These are phyloP conservation scores for Steinernema carpocapsae DNA, from an alignment of 2,888 invertebrate genomes.

Conservation along the genomic window DNA sequence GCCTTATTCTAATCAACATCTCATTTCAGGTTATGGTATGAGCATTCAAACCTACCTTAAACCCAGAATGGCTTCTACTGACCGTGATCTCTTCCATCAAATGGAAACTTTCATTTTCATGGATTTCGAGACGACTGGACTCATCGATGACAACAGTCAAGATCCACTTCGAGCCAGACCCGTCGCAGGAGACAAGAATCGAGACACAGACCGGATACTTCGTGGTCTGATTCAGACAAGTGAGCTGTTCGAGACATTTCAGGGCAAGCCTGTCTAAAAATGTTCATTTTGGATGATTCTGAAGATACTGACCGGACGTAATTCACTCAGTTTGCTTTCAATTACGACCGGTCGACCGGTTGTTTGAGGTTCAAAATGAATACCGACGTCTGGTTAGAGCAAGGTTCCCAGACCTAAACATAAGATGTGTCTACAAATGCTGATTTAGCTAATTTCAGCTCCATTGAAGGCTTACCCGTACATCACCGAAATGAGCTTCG, in stretches of 20 bases:
- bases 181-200: constrained; percentile 39
- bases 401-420: no score
- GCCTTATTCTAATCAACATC: no score
- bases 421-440: not conserved
- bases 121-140: constrained; percentile 59
- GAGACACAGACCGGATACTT: constrained; percentile 23
- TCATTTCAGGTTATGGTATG: constrained; percentile 30
- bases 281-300: no score
- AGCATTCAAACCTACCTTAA: not conserved
- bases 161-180: not conserved
- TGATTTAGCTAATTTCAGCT: not conserved
- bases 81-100: not conserved
- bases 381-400: no score
- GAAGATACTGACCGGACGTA: no score
- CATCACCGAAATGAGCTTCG: constrained; percentile 62
- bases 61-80: not conserved
- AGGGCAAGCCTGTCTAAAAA: no score
- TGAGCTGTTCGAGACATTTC: no score
- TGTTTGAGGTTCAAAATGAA: no score
- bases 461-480: constrained; percentile 39
- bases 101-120: constrained; percentile 53
- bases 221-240: not conserved
- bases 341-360: no score
- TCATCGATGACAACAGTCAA: constrained; percentile 42
- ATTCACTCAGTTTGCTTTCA: no score